Percentiles rank a stretch among this genome's conserved stretches.
phyloP scores from a whole-genome alignment of 2,797 vertebrate genomes.

The Sebastes oblongus region DNA sequence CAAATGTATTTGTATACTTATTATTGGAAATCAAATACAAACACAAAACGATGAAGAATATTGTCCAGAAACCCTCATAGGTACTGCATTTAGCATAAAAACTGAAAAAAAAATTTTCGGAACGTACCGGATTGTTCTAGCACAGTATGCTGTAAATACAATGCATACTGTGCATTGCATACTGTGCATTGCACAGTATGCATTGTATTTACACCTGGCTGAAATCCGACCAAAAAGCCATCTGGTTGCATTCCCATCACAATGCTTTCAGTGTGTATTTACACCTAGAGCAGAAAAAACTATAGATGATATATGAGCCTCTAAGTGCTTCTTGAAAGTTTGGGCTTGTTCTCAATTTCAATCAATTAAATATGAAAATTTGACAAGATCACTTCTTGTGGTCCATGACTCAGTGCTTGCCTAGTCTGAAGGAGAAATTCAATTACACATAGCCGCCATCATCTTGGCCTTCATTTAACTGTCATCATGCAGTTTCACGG shows the following conservation, averaged over 20 bases:
- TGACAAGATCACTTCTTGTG: conserved; percentile 32
- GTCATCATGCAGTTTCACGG: conserved; percentile 66
- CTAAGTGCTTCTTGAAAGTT: conserved; percentile 12
- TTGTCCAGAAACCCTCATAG: no score
- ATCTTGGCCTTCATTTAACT: conserved; percentile 74
- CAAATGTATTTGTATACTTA: no score
- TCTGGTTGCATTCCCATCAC: background rate
- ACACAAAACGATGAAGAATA: no score
- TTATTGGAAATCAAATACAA: no score
- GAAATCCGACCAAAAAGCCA: background rate
- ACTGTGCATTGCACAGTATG: background rate
- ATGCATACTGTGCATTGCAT: no score
- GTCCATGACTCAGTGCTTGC: conserved; percentile 26
- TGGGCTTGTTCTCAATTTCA: conserved; percentile 24
- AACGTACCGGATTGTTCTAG: no score
- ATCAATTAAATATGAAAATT: conserved; percentile 33
- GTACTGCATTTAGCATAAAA: no score
- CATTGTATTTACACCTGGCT: background rate
- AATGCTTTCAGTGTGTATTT: background rate
- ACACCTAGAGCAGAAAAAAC: background rate
- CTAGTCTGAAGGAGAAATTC: conserved; percentile 66
- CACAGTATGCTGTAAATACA: background rate
- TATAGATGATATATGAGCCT: background rate
- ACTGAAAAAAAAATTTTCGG: no score
- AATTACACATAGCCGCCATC: conserved; percentile 65